Percentiles rank a stretch among this genome's conserved stretches.
Evolutionary conservation across 2,888 invertebrate species (phyloP).

Genomic region (Eilema caniola): DNA sequence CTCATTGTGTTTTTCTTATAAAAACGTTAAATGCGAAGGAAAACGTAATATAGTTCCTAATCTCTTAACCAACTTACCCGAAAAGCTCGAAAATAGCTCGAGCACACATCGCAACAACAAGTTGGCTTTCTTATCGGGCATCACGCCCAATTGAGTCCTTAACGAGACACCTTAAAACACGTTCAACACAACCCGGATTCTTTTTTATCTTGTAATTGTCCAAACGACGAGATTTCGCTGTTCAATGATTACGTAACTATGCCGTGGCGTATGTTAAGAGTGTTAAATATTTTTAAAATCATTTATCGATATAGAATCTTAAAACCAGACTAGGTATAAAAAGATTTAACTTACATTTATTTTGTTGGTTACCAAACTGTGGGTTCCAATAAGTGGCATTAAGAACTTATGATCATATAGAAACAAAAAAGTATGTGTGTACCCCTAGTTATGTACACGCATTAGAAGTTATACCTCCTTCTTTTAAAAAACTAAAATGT

Average conservation of each 20-base stretch:
- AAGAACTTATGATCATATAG: too few species aligned
- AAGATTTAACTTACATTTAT: too few species aligned
- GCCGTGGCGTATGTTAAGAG: constrained; percentile 37
- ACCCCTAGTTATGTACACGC: too few species aligned
- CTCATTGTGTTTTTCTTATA: neutral
- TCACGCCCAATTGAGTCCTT: constrained; percentile 61
- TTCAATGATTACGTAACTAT: constrained; percentile 46
- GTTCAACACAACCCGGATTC: constrained; percentile 37
- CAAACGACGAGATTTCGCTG: constrained; percentile 46
- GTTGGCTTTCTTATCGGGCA: constrained; percentile 51
- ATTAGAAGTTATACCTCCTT: too few species aligned
- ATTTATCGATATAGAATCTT: neutral
- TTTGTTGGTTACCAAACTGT: too few species aligned
- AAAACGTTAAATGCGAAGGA: neutral
- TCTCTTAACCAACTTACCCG: constrained; percentile 7
- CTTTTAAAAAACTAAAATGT: too few species aligned
- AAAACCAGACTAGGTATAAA: too few species aligned
- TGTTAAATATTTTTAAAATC: constrained; percentile 21
- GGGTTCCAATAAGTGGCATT: too few species aligned
- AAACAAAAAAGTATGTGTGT: too few species aligned
- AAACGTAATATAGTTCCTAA: neutral
- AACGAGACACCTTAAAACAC: constrained; percentile 60
- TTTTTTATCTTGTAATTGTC: constrained; percentile 55
- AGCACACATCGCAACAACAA: constrained; percentile 40
- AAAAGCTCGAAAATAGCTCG: constrained; percentile 24